These are phyloP conservation scores for Acronicta aceris DNA, from an alignment of 2,888 invertebrate genomes.

Conservation along the genomic window DNA sequence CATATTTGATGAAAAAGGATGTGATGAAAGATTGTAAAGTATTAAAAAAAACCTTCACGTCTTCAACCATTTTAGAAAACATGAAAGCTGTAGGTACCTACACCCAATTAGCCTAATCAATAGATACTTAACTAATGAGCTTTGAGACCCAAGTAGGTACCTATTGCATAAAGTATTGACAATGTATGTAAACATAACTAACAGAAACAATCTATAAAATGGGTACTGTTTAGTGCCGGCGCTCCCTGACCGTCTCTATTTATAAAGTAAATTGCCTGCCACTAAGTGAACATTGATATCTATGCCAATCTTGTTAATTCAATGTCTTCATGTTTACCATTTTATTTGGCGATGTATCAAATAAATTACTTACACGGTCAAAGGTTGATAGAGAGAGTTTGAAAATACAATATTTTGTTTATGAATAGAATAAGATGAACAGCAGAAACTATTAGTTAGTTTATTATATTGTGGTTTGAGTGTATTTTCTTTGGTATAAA, in stretches of 20 bases:
- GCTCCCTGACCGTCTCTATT: conserved; percentile 82
- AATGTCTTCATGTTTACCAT: conserved; percentile 60
- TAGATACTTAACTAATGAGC: too few relatives aligned
- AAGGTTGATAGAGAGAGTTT: conserved; percentile 30
- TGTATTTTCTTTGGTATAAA: too few relatives aligned
- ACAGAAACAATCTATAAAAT: conserved; percentile 82
- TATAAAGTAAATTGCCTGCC: conserved; percentile 84
- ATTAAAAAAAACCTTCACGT: too few relatives aligned
- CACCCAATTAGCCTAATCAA: too few relatives aligned
- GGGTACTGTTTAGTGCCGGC: conserved; percentile 79
- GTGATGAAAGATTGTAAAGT: too few relatives aligned
- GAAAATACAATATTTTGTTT: too few relatives aligned
- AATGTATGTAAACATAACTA: conserved; percentile 56
- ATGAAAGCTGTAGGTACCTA: too few relatives aligned
- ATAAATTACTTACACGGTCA: conserved; percentile 37
- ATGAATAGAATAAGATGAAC: too few relatives aligned
- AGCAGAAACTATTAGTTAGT: too few relatives aligned
- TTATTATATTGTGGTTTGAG: too few relatives aligned
- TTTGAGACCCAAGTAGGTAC: conserved; percentile 17
- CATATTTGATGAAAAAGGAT: too few relatives aligned
- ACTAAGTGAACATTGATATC: conserved; percentile 78
- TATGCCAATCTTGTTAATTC: conserved; percentile 75
- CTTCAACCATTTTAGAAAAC: too few relatives aligned
- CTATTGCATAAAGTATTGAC: conserved; percentile 44
- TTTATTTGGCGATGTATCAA: conserved; percentile 39